Percentiles rank a stretch among this genome's conserved stretches.
Conservation (phyloP, 2,797 vertebrate genomes). For the Arrhamphus sclerolepis region DNA sequence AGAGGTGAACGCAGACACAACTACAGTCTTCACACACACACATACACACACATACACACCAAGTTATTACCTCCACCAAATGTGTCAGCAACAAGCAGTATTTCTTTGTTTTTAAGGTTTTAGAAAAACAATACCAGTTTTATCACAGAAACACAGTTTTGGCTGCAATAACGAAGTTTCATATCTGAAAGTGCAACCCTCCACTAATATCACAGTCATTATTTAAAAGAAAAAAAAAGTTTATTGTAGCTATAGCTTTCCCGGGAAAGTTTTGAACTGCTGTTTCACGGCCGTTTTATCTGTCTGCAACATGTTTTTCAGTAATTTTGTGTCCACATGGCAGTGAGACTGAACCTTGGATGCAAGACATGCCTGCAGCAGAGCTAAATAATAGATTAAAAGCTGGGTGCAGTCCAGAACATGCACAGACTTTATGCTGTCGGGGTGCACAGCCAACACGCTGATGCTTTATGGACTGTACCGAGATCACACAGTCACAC, state of each 20-base stretch:
- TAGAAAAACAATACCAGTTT: conserved; percentile 42
- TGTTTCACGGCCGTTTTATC: conserved; percentile 5
- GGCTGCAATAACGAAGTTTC: conserved; percentile 44
- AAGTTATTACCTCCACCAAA: conserved; percentile 31
- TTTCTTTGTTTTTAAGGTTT: conserved; percentile 43
- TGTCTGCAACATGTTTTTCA: neutral
- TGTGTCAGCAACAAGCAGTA: conserved; percentile 14
- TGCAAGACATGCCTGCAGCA: neutral
- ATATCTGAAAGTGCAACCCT: conserved; percentile 32
- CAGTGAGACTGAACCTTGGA: neutral
- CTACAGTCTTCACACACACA: conserved; percentile 15
- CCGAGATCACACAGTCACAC: neutral
- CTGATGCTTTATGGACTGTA: neutral
- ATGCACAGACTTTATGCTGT: neutral
- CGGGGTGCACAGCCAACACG: neutral
- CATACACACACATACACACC: conserved; percentile 5
- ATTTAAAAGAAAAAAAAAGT: conserved; percentile 19
- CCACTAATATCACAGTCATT: conserved; percentile 11
- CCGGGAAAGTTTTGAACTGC: neutral
- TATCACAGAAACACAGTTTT: conserved; percentile 20
- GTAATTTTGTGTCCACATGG: neutral
- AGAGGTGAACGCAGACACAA: conserved; percentile 33
- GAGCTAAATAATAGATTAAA: conserved; percentile 8
- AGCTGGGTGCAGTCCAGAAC: neutral
- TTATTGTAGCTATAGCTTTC: neutral